Evolutionary conservation across 53 echinoderm and acorn worm genomes (phyloP).

Genomic region (Antedon mediterranea): DNA sequence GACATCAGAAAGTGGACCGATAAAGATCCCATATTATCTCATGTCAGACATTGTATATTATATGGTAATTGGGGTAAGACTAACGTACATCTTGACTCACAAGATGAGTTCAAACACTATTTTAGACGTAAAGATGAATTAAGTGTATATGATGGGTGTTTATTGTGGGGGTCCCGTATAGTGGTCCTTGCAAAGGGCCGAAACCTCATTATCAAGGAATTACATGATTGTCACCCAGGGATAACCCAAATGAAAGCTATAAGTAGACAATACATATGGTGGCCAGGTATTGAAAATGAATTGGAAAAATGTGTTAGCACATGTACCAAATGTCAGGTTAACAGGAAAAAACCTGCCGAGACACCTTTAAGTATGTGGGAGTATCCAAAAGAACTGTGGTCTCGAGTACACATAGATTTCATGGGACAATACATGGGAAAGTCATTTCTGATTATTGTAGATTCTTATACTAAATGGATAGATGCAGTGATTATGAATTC

Average conservation of each 20-base stretch:
- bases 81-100: neutral
- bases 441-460: too few relatives aligned
- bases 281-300: neutral
- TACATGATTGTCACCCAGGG: conserved; percentile 37
- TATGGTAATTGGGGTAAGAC: neutral
- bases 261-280: neutral
- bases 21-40: conserved; percentile 17
- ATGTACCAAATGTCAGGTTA: too few relatives aligned
- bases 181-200: conserved; percentile 26
- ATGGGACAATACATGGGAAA: too few relatives aligned
- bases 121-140: conserved; percentile 16
- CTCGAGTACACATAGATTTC: too few relatives aligned
- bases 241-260: conserved; percentile 29
- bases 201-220: conserved; percentile 14
- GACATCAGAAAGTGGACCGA: conserved; percentile 24
- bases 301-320: too few relatives aligned
- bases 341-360: too few relatives aligned
- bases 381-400: too few relatives aligned
- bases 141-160: conserved; percentile 29
- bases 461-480: too few relatives aligned
- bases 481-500: too few relatives aligned
- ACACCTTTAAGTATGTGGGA: too few relatives aligned
- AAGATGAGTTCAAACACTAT: conserved; percentile 11
- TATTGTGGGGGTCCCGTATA: conserved; percentile 34
- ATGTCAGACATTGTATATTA: conserved; percentile 9